Evolutionary conservation across 2,797 vertebrate species (phyloP), one percentile per base, ranked within the genome.

Genomic region (Synaphobranchus kaupii): DNA sequence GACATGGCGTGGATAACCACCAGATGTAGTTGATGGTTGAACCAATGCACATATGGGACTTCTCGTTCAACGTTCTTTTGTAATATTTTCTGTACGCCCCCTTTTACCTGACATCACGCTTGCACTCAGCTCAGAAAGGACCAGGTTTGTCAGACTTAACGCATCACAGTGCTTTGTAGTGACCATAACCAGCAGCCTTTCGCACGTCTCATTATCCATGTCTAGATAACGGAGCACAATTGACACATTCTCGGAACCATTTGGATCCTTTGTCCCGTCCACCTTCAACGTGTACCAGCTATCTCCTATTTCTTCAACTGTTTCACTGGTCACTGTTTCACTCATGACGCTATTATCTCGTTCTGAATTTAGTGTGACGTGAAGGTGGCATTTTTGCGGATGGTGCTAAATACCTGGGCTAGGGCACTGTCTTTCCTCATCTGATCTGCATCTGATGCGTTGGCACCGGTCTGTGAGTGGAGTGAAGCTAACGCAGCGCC

Each of bases 1-100:
- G 84, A 78, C 88, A 89, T 10, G 6, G 86, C 66, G 47, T 88
- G 86, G 3, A 60, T 44, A 6, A 89, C 52, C 15, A 90, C 84
- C 10, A 89, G 56, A 81, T 88, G 86, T 7, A 89, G 63, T 28
- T 90, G 85, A 48, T 86, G 86, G 50, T 87, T 89, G 44, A 87
- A 87, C 66, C 84, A 90, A 47, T 86, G 83, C 5, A 89, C 73
- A 84, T 86, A 86, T 0, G 58, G 47, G 2, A 88, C 73, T n/a
- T 90, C 44, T 58, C 68, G 1, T 2, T 50, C 34, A 6, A 89
- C 48, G 73, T 88, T 88, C 10, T 82, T 44, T 20, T 90, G 88
- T 17, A 87, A n/a, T 12, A 68, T 56, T 63, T 89, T 88, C 68
- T 88, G 88, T 15, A 86, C 86, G 10, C 86, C 85, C 12, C 82